These are phyloP conservation scores for Cavia aperea DNA, from an alignment of 2,113 vertebrate species.

Conservation along the genomic window DNA sequence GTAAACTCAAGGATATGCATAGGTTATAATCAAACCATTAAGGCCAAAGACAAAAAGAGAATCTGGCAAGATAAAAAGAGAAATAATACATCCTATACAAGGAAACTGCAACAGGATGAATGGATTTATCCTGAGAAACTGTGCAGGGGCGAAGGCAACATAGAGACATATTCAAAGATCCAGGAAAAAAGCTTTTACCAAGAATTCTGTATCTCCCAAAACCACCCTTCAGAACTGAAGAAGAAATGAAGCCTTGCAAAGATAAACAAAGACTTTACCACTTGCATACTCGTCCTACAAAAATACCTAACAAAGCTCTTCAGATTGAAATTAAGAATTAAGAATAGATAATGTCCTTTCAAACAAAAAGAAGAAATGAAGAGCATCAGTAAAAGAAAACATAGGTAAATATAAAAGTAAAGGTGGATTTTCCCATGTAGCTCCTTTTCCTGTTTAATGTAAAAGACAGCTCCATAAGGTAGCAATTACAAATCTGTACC, in stretches of 20 bases:
- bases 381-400: not conserved
- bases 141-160: not conserved
- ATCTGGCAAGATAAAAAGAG: not conserved
- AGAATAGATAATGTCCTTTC: not conserved
- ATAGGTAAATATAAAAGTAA: not conserved
- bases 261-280: not conserved
- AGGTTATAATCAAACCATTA: not conserved
- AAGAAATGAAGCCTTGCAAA: not conserved
- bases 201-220: not conserved
- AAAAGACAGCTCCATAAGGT: not conserved
- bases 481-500: not conserved
- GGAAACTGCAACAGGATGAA: not conserved
- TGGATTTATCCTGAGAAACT: not conserved
- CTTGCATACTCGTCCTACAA: not conserved
- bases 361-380: constrained; percentile 6
- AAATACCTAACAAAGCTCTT: not conserved
- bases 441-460: not conserved
- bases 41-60: not conserved
- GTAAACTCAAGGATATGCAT: not conserved
- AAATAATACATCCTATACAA: not conserved
- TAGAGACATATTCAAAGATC: not conserved
- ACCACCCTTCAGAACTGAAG: not conserved
- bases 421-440: not conserved
- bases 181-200: not conserved
- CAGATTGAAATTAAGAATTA: not conserved